phyloP scores from a whole-genome alignment of 2,888 invertebrate genomes.

The Lumbricus terrestris region DNA sequence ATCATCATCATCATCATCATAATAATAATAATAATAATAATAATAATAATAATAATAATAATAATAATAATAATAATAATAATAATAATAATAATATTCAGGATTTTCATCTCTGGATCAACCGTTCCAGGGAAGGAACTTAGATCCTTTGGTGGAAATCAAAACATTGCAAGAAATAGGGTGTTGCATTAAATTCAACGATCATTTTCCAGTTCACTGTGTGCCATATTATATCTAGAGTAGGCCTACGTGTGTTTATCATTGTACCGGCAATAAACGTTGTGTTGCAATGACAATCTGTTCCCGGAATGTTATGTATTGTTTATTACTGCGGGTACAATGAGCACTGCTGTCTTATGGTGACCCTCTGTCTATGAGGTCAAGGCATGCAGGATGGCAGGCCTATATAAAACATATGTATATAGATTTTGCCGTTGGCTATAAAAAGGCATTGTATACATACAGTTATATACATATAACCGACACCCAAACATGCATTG shows the following conservation, averaged over 20 bases:
- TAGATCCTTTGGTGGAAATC: not conserved
- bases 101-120: not conserved
- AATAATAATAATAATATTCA: too few species aligned
- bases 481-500: too few species aligned
- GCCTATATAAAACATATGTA: too few species aligned
- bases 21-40: too few species aligned
- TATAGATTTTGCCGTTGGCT: too few species aligned
- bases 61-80: too few species aligned
- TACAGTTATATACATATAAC: not conserved
- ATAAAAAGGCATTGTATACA: not conserved
- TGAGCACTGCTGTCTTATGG: not conserved
- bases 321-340: not conserved
- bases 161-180: not conserved
- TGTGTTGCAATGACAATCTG: not conserved
- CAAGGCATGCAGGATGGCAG: too few species aligned
- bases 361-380: not conserved
- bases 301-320: not conserved
- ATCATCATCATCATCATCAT: too few species aligned
- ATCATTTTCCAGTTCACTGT: not conserved
- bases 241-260: not conserved
- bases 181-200: not conserved
- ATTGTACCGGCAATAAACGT: not conserved
- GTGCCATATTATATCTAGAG: too few species aligned
- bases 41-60: too few species aligned
- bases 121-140: not conserved